phyloP scores from a whole-genome alignment of 2,888 invertebrate species.

The Harmothoe impar region DNA sequence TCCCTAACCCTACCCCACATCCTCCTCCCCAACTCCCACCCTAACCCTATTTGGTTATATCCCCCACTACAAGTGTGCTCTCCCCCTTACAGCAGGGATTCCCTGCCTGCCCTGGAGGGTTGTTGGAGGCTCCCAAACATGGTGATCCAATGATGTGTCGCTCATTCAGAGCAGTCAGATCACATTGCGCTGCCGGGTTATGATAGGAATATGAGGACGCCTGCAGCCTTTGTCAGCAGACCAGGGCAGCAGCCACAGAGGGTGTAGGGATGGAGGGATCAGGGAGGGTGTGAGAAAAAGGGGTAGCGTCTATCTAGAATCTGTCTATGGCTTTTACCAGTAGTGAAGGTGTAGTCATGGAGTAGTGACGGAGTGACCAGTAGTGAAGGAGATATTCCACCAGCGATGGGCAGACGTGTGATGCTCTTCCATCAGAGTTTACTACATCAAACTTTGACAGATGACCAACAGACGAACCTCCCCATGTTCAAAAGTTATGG shows the following conservation, averaged over 20 bases:
- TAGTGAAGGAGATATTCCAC: no score
- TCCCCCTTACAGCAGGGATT: neutral
- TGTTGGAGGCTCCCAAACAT: neutral
- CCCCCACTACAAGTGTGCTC: neutral
- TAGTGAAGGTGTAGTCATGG: no score
- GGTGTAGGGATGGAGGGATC: neutral
- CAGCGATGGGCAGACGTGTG: no score
- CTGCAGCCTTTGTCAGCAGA: no score
- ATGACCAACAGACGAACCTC: no score
- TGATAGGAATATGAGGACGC: conserved; percentile 41
- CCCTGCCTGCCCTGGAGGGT: neutral
- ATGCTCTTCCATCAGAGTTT: no score
- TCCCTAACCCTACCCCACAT: neutral
- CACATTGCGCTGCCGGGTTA: neutral
- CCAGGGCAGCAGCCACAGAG: neutral
- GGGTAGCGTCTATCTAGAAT: no score
- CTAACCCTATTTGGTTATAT: neutral
- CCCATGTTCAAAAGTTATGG: no score
- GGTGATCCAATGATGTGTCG: conserved; percentile 29
- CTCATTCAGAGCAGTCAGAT: neutral
- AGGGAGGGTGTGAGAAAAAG: neutral
- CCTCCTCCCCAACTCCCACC: neutral
- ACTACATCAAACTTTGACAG: no score
- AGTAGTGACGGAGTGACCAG: no score
- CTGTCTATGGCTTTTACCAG: no score